Percentiles rank a stretch among this genome's conserved stretches.
phyloP scores from a whole-genome alignment of 1,140 invertebrate species.

The Formica selysi region DNA sequence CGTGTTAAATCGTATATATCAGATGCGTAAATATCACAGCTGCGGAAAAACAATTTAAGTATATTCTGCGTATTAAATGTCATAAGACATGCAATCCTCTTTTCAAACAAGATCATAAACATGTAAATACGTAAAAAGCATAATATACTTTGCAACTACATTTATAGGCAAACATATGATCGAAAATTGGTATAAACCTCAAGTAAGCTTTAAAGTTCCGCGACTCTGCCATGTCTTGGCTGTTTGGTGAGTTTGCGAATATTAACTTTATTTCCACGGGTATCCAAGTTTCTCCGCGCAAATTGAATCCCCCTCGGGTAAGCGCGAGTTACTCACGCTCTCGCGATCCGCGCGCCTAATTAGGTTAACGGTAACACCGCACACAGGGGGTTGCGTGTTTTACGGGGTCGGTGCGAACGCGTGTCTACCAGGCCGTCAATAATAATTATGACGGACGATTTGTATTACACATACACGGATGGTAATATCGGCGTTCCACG shows the following conservation, averaged over 20 bases:
- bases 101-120: neutral
- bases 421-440: constrained; percentile 23
- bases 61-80: neutral
- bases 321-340: neutral
- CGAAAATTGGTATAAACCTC: constrained; percentile 6
- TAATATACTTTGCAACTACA: neutral
- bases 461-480: neutral
- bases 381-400: constrained; percentile 71
- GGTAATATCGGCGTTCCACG: neutral
- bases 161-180: neutral
- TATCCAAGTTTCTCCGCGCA: constrained; percentile 35
- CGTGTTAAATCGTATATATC: neutral
- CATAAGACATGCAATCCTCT: too few species aligned
- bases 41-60: neutral
- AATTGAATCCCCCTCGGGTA: constrained; percentile 4
- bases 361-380: constrained; percentile 78
- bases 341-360: constrained; percentile 72
- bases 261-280: constrained; percentile 33
- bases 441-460: constrained; percentile 66
- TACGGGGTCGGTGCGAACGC: constrained; percentile 31
- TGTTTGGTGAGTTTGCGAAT: neutral
- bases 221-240: neutral
- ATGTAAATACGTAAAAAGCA: neutral
- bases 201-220: constrained; percentile 11
- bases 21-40: neutral